phyloP scores from a whole-genome alignment of 2,113 vertebrate species.

The Hyaena hyaena region DNA sequence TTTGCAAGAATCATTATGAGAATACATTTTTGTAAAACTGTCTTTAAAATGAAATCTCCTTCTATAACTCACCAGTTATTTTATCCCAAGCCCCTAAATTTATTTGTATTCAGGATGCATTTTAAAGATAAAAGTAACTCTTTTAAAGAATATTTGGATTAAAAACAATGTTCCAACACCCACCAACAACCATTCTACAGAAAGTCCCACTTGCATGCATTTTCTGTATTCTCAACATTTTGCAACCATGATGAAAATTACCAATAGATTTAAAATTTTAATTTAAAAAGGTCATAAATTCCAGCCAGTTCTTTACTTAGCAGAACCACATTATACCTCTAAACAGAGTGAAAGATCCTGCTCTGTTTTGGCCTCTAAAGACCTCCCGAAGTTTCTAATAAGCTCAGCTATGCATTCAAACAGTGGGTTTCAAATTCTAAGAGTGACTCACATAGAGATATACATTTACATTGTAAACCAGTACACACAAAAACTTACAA shows the following conservation, averaged over 20 bases:
- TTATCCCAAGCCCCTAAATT: not conserved
- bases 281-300: not conserved
- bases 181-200: not conserved
- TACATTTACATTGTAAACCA: not conserved
- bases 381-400: not conserved
- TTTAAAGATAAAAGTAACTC: constrained; percentile 49
- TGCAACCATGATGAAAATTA: constrained; percentile 17
- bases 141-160: constrained; percentile 4
- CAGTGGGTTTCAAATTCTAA: not conserved
- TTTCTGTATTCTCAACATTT: not conserved
- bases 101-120: not conserved
- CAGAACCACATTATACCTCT: not conserved
- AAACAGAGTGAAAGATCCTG: not conserved
- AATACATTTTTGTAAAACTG: constrained; percentile 6
- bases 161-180: not conserved
- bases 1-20: constrained; percentile 28
- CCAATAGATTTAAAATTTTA: not conserved
- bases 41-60: constrained; percentile 50
- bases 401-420: not conserved
- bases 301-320: not conserved
- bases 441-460: not conserved
- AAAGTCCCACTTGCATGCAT: not conserved
- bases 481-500: not conserved
- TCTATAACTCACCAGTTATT: not conserved
- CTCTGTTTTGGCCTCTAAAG: not conserved